Base-by-base conservation (phyloP, 2,113 vertebrate species). In the Sorex fumeus region DNA sequence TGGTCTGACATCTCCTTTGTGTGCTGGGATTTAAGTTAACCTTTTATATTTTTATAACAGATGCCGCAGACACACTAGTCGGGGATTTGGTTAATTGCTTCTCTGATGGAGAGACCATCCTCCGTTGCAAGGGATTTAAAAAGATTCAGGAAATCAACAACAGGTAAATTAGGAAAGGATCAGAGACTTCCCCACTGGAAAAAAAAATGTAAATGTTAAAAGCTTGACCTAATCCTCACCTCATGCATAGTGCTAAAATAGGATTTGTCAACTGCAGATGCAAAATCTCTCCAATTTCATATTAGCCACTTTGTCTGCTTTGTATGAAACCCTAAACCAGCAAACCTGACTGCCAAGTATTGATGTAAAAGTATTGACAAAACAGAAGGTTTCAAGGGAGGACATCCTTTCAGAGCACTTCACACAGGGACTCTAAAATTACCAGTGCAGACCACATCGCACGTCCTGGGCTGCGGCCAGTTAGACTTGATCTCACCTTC, bases 151-250 rank as follows among this genome's bases (percentile, higher is more conserved):
- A 97, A 97, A 96, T 95, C 96, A 96, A 97, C 97, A 97, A 97
- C 96, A 98, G 97, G 96, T 98, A 97, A 97, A 97, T 97, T 95
- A 98, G 94, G 96, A 98, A 84, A 93, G 60, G 96, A 97, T 98
- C 96, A 97, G 95, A 97, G 66, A 80, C 89, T 96, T 95, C n/a
- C 64, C 86, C 88, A 70, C 6, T 94, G 95, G 96, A 92, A 96
- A 94, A 92, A 93, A 96, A 93, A 95, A 74, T 21, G 90, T 95
- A 96, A 97, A 98, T 96, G 85, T 96, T 97, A 97, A 97, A 97
- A 97, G 96, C 94, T 91, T 91, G 90, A 85, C 97, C 97, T 97
- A 96, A 97, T 96, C 96, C 96, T 96, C 92, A 89, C 92, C 95
- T 96, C 97, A 96, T 95, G 94, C 89, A 96, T 94, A 94, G 93